Conservation (phyloP, 1,140 invertebrate species). For the Drosophila tropicalis region DNA sequence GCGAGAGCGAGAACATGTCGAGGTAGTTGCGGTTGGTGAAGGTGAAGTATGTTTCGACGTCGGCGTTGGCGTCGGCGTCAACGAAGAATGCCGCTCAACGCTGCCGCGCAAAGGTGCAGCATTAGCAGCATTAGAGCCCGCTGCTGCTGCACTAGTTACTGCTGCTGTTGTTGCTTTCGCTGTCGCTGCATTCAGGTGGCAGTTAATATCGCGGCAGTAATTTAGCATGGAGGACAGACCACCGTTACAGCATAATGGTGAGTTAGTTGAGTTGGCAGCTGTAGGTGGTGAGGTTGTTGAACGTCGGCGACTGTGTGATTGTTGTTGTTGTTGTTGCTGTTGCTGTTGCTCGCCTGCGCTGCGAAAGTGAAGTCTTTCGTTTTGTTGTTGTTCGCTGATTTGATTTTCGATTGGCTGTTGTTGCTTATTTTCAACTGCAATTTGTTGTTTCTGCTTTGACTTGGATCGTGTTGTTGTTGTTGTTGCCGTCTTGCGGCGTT, state of each 20-base stretch:
- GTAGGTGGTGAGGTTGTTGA: constrained; percentile 24
- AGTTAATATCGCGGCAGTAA: constrained; percentile 77
- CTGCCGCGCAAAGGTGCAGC: constrained; percentile 54
- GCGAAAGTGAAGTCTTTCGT: constrained; percentile 82
- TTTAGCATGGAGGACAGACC: constrained; percentile 61
- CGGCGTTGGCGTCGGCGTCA: constrained; percentile 37
- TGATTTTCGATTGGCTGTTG: constrained; percentile 44
- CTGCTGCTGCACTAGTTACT: background rate
- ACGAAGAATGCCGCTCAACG: constrained; percentile 58
- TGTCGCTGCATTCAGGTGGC: constrained; percentile 58
- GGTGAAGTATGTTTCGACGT: constrained; percentile 54
- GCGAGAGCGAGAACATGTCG: constrained; percentile 46
- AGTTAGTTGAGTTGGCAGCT: constrained; percentile 50
- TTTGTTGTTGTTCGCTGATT: constrained; percentile 66
- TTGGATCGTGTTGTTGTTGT: constrained; percentile 52
- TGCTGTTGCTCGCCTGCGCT: constrained; percentile 53
- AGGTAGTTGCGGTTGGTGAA: constrained; percentile 38
- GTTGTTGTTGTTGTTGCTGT: constrained; percentile 42
- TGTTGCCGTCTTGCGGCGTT: constrained; percentile 66
- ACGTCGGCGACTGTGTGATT: constrained; percentile 5
- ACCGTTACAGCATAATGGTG: constrained; percentile 77
- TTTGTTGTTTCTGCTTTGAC: constrained; percentile 49
- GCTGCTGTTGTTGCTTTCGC: background rate
- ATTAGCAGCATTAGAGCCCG: too few species aligned
- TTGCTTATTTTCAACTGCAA: constrained; percentile 45